Percentiles rank a stretch among this genome's conserved stretches.
These are phyloP conservation scores for Vireo griseus DNA, from an alignment of 2,797 vertebrate species.

Conservation along the genomic window DNA sequence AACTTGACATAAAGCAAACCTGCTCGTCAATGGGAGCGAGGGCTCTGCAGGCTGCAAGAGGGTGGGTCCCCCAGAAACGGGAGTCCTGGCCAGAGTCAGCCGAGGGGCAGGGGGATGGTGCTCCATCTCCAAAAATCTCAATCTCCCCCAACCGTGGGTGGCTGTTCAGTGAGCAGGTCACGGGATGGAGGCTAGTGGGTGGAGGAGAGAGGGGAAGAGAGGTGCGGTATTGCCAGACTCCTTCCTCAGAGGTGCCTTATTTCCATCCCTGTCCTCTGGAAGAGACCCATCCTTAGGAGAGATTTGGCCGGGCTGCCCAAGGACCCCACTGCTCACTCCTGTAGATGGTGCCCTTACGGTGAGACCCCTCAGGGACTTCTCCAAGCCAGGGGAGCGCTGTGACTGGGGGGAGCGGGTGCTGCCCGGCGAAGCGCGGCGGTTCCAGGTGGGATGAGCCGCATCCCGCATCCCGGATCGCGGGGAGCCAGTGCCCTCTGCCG, in stretches of 20 bases:
- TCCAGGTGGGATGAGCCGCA: fast-evolving
- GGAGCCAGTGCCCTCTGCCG: constrained; percentile 70
- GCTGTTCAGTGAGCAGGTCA: too few species aligned
- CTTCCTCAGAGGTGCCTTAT: not conserved
- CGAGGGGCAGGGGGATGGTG: not conserved
- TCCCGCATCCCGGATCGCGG: fast-evolving
- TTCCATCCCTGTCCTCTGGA: not conserved
- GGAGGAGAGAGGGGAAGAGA: not conserved
- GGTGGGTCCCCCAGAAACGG: fast-evolving
- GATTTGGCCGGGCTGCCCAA: not conserved
- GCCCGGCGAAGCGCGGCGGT: not conserved
- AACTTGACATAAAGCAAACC: not conserved
- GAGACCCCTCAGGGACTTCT: fast-evolving
- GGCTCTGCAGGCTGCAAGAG: not conserved
- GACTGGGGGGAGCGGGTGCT: fast-evolving
- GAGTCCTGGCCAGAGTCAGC: not conserved
- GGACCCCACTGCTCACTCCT: not conserved
- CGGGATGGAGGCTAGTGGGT: not conserved
- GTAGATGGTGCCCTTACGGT: fast-evolving
- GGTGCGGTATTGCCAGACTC: not conserved
- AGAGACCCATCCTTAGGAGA: not conserved
- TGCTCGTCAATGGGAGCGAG: fast-evolving
- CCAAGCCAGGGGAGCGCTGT: not conserved
- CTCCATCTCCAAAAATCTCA: not conserved
- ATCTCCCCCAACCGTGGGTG: not conserved